phyloP scores from a whole-genome alignment of 1,140 invertebrate species.

The Lasaia peninsularis region DNA sequence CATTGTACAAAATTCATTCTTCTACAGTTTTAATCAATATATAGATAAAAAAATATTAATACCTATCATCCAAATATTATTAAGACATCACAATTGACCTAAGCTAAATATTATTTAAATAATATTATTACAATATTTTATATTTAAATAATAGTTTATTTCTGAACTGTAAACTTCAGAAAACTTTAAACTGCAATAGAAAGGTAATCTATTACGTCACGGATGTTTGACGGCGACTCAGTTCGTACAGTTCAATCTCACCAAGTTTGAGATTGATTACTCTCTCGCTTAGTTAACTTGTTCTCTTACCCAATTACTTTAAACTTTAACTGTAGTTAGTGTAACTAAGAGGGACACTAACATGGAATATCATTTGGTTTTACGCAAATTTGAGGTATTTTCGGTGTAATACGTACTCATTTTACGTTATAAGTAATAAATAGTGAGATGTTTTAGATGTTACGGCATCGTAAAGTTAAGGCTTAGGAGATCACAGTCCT shows the following conservation, averaged over 20 bases:
- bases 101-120: no score
- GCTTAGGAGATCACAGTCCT: no score
- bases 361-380: neutral
- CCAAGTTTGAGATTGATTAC: conserved; percentile 10
- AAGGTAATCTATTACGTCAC: conserved; percentile 5
- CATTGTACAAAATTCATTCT: no score
- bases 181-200: neutral
- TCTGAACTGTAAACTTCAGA: neutral
- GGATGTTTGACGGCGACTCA: neutral
- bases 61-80: no score
- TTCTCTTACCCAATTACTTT: conserved; percentile 1
- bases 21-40: no score
- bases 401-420: no score
- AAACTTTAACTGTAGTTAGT: conserved; percentile 1
- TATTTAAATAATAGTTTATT: neutral
- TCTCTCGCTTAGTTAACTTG: neutral
- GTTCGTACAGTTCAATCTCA: conserved; percentile 3
- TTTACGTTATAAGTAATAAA: no score
- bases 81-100: no score
- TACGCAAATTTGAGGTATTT: neutral
- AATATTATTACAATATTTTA: neutral
- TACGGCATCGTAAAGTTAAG: no score
- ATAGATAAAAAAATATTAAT: no score
- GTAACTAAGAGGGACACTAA: neutral
- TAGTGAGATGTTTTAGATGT: no score